A percentile compares a stretch with the other conserved stretches of the same genome.
These are phyloP conservation scores for Agrypnia vestita DNA, from an alignment of 1,140 invertebrate species.

Conservation along the genomic window DNA sequence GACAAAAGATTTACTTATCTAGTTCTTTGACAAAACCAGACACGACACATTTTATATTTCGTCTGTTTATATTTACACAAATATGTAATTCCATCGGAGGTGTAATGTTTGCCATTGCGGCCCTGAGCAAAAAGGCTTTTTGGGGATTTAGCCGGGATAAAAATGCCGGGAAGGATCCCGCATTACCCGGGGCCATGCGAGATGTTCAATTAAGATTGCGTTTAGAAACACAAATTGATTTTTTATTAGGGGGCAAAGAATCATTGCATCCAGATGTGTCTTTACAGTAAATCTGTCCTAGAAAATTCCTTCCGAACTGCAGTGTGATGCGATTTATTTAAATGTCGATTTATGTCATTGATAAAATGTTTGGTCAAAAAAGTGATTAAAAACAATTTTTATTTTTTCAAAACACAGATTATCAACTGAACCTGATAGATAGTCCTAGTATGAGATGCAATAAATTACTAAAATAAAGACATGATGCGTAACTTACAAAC, in stretches of 20 bases:
- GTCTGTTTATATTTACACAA: too few relatives aligned
- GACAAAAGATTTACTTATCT: too few relatives aligned
- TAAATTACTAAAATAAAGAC: too few relatives aligned
- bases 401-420: too few relatives aligned
- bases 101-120: not conserved
- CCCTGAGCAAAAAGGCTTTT: constrained; percentile 18
- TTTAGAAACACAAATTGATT: constrained; percentile 48
- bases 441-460: too few relatives aligned
- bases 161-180: constrained; percentile 9
- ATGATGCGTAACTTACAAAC: too few relatives aligned
- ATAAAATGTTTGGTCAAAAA: not conserved
- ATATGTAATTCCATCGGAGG: too few relatives aligned
- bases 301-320: too few relatives aligned
- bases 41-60: too few relatives aligned
- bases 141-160: constrained; percentile 9
- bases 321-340: not conserved
- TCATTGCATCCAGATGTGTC: constrained; percentile 25
- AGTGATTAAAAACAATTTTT: not conserved
- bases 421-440: too few relatives aligned
- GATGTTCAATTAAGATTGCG: constrained; percentile 59
- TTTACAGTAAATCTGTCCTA: not conserved
- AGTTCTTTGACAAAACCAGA: too few relatives aligned
- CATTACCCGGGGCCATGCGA: constrained; percentile 23
- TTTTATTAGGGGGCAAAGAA: constrained; percentile 35
- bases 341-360: not conserved